Evolutionary conservation across 2,888 invertebrate species (phyloP).

Genomic region (Drosophila crucigera): DNA sequence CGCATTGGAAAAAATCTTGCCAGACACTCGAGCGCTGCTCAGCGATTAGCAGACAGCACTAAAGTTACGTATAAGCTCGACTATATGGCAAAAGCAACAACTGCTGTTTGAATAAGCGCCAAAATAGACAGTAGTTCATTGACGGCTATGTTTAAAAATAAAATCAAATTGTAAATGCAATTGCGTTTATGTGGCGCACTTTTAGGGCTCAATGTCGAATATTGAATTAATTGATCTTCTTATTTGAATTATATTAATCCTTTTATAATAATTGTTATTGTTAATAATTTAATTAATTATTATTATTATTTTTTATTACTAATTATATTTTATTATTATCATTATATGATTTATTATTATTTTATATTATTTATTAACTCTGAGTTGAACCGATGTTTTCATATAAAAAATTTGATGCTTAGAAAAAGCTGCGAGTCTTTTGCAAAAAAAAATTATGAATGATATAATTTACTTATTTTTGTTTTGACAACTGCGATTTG

Average conservation of each 20-base stretch:
- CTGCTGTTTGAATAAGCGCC: conserved; percentile 16
- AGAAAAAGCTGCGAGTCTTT: background rate
- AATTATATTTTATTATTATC: background rate
- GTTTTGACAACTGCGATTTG: background rate
- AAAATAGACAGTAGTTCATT: conserved; percentile 71
- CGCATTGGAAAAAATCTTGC: conserved; percentile 12
- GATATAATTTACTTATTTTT: background rate
- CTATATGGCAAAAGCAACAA: conserved; percentile 17
- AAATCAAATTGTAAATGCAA: conserved; percentile 11
- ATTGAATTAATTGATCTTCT: background rate
- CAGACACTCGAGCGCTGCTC: conserved; percentile 12
- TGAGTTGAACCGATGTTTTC: background rate
- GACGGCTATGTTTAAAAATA: conserved; percentile 12
- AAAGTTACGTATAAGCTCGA: conserved; percentile 16
- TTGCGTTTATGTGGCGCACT: conserved; percentile 17
- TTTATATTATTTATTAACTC: background rate
- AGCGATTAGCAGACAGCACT: conserved; percentile 29
- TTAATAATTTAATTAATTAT: background rate
- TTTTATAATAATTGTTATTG: background rate
- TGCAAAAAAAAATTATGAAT: background rate
- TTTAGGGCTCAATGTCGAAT: conserved; percentile 2
- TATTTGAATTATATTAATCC: background rate
- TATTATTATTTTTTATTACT: background rate
- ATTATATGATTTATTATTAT: background rate
- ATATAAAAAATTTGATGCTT: background rate